Evolutionary conservation across 2,888 invertebrate species (phyloP).

Genomic region (Trichopoda pennipes): DNA sequence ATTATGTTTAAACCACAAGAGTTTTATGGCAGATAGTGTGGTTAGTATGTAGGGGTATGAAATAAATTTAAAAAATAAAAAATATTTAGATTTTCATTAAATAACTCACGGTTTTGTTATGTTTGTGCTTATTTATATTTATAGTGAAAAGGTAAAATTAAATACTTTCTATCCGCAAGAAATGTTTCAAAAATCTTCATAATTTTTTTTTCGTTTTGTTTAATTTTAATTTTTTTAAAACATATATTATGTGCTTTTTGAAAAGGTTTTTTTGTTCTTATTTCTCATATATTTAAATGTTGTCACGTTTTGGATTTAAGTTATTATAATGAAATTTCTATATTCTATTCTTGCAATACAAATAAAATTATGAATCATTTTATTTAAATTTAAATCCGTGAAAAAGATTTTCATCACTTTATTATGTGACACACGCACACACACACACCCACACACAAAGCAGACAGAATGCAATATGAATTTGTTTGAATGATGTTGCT

Average conservation of each 20-base stretch:
- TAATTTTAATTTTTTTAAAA: too few relatives aligned
- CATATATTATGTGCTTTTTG: background rate
- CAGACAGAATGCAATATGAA: background rate
- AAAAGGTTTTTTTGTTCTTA: background rate
- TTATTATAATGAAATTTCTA: constrained; percentile 56
- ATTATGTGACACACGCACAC: background rate
- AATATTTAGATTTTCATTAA: constrained; percentile 17
- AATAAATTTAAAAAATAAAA: background rate
- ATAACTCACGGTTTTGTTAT: constrained; percentile 24
- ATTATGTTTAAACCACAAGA: constrained; percentile 9
- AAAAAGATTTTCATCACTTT: constrained; percentile 43
- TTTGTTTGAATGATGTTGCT: constrained; percentile 4
- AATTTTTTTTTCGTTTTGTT: too few relatives aligned
- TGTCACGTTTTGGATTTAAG: constrained; percentile 59
- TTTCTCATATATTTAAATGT: constrained; percentile 27
- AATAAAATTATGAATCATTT: constrained; percentile 52
- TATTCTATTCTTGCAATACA: constrained; percentile 25
- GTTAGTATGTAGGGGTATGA: background rate
- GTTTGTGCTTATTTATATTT: constrained; percentile 1
- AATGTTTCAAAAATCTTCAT: background rate
- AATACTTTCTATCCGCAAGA: background rate
- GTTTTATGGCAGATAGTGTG: background rate
- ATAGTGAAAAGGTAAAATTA: background rate
- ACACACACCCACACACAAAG: background rate
- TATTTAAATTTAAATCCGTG: constrained; percentile 43